phyloP scores from a whole-genome alignment of 2,888 invertebrate species.

The Hipparchia semele region DNA sequence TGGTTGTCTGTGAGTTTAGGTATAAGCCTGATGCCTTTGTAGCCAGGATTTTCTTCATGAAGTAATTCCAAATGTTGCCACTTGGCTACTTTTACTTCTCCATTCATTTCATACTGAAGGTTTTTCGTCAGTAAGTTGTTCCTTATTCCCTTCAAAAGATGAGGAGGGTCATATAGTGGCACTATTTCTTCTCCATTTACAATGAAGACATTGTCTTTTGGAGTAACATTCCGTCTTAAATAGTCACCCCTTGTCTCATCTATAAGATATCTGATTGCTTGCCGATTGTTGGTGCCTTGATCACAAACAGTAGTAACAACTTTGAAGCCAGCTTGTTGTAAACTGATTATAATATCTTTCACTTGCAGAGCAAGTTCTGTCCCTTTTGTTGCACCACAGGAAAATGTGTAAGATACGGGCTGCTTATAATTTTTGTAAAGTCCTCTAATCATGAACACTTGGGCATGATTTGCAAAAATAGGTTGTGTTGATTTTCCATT shows the following conservation, averaged over 20 bases:
- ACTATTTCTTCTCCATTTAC: neutral
- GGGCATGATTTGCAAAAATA: neutral
- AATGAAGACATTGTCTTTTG: neutral
- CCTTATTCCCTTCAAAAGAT: slow-evolving; percentile 2
- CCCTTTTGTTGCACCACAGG: neutral
- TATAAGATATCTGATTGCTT: neutral
- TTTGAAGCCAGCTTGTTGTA: neutral
- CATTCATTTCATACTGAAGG: neutral
- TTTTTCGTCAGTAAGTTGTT: neutral
- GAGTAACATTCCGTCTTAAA: neutral
- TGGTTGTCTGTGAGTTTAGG: neutral
- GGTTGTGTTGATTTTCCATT: neutral
- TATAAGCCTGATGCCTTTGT: neutral
- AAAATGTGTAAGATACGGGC: neutral
- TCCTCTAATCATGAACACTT: neutral
- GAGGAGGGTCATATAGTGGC: neutral
- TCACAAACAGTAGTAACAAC: neutral
- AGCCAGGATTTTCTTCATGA: neutral
- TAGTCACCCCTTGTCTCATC: neutral
- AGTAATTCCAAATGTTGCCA: neutral
- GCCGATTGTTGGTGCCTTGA: slow-evolving; percentile 2
- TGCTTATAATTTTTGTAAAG: neutral
- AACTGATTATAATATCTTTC: neutral
- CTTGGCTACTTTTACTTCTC: neutral
- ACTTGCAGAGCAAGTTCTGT: neutral